Conservation (phyloP, 2,888 invertebrate genomes). For the Eilema sororculum region DNA sequence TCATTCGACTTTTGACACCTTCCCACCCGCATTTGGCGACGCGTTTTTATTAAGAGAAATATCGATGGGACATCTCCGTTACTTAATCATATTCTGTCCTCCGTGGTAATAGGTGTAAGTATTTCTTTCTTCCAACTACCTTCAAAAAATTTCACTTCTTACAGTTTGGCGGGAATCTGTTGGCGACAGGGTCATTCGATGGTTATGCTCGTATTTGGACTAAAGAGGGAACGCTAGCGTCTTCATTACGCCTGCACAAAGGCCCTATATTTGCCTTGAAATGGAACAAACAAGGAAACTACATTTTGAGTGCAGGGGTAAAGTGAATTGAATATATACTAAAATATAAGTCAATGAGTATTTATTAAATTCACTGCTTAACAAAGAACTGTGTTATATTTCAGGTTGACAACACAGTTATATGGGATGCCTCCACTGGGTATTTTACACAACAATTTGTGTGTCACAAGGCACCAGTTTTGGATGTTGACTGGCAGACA, state of each 20-base stretch:
- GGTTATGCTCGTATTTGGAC: conserved; percentile 99
- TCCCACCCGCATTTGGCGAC: too few species aligned
- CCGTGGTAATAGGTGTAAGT: too few species aligned
- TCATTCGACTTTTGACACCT: too few species aligned
- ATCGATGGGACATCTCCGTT: too few species aligned
- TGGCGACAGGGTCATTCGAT: conserved; percentile 99
- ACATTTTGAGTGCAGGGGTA: conserved; percentile 98
- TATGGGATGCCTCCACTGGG: conserved; percentile 99
- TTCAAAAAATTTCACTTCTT: conserved; percentile 56
- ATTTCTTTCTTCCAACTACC: background rate
- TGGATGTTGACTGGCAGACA: conserved; percentile 99
- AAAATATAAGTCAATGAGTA: background rate
- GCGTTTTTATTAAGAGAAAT: too few species aligned
- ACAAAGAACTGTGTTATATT: conserved; percentile 23
- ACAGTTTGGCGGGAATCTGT: conserved; percentile 96
- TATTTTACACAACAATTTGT: conserved; percentile 99
- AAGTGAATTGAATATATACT: conserved; percentile 46
- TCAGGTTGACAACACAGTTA: conserved; percentile 96
- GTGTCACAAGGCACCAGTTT: conserved; percentile 98
- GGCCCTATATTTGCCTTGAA: conserved; percentile 99
- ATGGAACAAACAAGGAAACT: conserved; percentile 99
- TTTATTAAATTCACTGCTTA: background rate
- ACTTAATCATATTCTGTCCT: too few species aligned
- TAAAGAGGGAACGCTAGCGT: conserved; percentile 96
- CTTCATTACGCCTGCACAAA: conserved; percentile 98